These are phyloP conservation scores for Limnephilus lunatus DNA, from an alignment of 2,888 invertebrate species.

Conservation along the genomic window DNA sequence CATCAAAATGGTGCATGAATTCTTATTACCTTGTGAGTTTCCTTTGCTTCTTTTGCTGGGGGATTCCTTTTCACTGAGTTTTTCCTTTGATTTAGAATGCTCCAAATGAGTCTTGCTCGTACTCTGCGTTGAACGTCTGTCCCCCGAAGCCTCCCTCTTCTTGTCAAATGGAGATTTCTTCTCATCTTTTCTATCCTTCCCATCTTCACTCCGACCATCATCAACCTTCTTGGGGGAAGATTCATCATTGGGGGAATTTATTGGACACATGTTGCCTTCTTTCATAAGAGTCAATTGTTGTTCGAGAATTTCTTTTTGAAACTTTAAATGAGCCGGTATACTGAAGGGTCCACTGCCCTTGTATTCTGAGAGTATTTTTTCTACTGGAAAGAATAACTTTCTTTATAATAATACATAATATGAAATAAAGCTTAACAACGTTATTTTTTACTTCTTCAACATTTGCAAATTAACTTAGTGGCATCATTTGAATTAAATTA, in stretches of 20 bases:
- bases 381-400: constrained; percentile 76
- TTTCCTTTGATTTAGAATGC: background rate
- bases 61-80: background rate
- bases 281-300: constrained; percentile 80
- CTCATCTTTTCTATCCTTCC: background rate
- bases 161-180: background rate
- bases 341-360: constrained; percentile 73
- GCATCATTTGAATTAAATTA: too few relatives aligned
- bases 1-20: background rate
- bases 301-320: constrained; percentile 76
- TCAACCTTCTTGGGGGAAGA: background rate
- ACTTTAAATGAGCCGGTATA: constrained; percentile 77
- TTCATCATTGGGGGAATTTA: background rate
- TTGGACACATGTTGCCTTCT: constrained; percentile 71
- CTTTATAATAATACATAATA: too few relatives aligned
- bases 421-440: too few relatives aligned
- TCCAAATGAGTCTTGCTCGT: background rate
- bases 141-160: background rate
- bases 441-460: too few relatives aligned
- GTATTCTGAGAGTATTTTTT: constrained; percentile 78
- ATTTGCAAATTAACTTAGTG: too few relatives aligned
- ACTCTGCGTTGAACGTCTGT: background rate
- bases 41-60: background rate
- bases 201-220: background rate
- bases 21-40: background rate